A percentile compares a stretch with the other conserved stretches of the same genome.
Conservation (phyloP, 1,140 invertebrate species). For the Philotrypesis tridentata region DNA sequence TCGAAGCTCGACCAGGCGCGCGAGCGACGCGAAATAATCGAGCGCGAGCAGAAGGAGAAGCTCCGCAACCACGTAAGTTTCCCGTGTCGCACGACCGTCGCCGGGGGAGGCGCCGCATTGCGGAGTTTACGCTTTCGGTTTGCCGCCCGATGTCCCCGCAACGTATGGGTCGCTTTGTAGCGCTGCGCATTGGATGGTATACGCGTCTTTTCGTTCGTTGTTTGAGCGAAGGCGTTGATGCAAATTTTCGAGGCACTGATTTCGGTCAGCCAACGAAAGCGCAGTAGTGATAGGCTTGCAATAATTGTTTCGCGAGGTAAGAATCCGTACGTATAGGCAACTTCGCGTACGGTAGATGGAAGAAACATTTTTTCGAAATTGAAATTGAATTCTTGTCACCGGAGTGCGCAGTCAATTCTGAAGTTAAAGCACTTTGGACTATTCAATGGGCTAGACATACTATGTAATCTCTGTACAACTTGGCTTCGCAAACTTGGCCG, state of each 20-base stretch:
- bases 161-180: background rate
- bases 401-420: no score
- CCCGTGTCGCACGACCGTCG: no score
- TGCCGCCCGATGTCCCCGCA: no score
- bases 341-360: no score
- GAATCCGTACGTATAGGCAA: background rate
- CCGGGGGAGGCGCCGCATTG: background rate
- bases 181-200: no score
- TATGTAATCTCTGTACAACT: no score
- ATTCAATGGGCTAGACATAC: no score
- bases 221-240: no score
- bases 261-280: background rate
- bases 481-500: background rate
- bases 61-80: constrained; percentile 83
- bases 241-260: background rate
- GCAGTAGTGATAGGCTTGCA: background rate
- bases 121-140: background rate
- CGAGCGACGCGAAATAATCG: constrained; percentile 79
- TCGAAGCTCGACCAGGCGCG: constrained; percentile 83
- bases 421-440: no score
- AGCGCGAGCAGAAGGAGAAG: constrained; percentile 84
- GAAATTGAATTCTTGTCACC: no score
- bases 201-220: background rate
- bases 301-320: background rate
- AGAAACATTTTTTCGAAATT: no score